These are phyloP conservation scores for Gorsachius goisagi DNA, from an alignment of 2,113 vertebrate genomes.

Conservation along the genomic window DNA sequence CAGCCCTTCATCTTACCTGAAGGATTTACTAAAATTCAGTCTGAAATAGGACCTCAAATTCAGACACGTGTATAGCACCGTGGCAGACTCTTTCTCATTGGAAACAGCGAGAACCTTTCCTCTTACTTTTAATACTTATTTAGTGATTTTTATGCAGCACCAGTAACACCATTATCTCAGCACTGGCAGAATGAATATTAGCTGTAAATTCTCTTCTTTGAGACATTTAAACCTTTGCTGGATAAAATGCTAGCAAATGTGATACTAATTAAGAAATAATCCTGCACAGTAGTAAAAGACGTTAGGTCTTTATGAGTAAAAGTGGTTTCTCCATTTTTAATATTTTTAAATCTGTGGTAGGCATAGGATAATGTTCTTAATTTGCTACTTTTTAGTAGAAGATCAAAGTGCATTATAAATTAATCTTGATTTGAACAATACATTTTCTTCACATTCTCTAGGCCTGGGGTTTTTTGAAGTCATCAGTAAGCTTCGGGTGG, in stretches of 20 bases:
- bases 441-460: neutral
- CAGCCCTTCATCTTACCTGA: neutral
- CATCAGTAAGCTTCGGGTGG: neutral
- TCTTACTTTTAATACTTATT: slow-evolving; percentile 9
- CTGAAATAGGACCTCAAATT: neutral
- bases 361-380: slow-evolving; percentile 53
- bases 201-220: slow-evolving; percentile 34
- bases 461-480: neutral
- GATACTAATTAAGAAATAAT: slow-evolving; percentile 51
- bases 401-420: slow-evolving; percentile 57
- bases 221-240: slow-evolving; percentile 43
- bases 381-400: slow-evolving; percentile 41
- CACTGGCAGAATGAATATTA: neutral
- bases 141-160: neutral
- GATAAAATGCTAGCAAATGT: slow-evolving; percentile 32
- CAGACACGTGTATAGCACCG: neutral
- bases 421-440: slow-evolving; percentile 40
- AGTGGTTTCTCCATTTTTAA: neutral
- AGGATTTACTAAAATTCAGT: neutral
- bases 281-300: neutral
- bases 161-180: slow-evolving; percentile 41
- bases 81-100: neutral
- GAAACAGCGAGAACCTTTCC: neutral
- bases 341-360: slow-evolving; percentile 44
- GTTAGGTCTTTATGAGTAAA: neutral